These are phyloP conservation scores for Acromyrmex echinatior DNA, from an alignment of 1,140 invertebrate genomes.

Conservation along the genomic window DNA sequence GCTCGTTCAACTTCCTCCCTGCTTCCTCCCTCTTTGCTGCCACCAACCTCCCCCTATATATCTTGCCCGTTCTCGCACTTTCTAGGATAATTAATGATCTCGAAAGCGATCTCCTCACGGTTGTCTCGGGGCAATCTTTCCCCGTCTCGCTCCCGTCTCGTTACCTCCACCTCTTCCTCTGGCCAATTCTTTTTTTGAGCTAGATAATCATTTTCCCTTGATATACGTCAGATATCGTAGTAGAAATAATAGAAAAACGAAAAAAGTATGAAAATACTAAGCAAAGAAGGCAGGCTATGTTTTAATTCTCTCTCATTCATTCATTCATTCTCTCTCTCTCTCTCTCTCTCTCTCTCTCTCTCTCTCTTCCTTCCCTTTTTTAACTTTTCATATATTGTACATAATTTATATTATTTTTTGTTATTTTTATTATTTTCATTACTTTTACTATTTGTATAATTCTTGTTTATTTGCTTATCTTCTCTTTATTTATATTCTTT, in stretches of 20 bases:
- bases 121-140: slow-evolving; percentile 81
- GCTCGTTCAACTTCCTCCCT: slow-evolving; percentile 60
- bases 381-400: no score
- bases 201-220: slow-evolving; percentile 36
- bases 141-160: slow-evolving; percentile 64
- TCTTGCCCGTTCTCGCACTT: slow-evolving; percentile 74
- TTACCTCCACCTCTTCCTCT: not conserved
- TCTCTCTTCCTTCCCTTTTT: not conserved
- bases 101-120: slow-evolving; percentile 83
- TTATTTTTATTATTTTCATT: no score
- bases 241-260: not conserved
- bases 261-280: not conserved
- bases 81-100: slow-evolving; percentile 85
- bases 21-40: slow-evolving; percentile 25
- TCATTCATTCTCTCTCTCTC: not conserved
- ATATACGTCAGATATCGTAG: not conserved
- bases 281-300: not conserved
- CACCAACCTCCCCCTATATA: slow-evolving; percentile 28
- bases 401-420: no score
- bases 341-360: not conserved
- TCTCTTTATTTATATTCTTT: no score
- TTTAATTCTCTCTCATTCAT: not conserved
- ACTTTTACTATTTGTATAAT: no score
- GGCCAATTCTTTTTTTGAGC: slow-evolving; percentile 18
- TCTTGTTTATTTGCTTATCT: no score